These are phyloP conservation scores for Mionectes macconnelli DNA, from an alignment of 2,113 vertebrate species.

Conservation along the genomic window DNA sequence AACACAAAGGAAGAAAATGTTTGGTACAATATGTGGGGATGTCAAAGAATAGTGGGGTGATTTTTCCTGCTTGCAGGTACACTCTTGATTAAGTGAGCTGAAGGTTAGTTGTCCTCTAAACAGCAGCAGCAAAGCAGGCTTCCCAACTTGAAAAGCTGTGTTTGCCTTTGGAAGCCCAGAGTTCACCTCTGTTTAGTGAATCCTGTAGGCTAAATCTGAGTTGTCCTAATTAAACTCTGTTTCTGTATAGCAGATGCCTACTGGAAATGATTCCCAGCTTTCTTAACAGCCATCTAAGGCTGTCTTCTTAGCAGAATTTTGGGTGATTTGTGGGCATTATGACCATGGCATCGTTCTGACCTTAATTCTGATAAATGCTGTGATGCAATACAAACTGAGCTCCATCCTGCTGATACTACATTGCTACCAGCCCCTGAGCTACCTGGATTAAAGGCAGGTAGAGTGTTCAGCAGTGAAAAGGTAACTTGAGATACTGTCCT, in stretches of 20 bases:
- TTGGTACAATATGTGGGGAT: neutral
- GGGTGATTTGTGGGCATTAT: neutral
- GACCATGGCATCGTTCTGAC: neutral
- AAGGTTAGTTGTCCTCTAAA: neutral
- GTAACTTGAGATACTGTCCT: neutral
- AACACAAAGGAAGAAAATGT: neutral
- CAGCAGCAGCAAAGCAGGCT: neutral
- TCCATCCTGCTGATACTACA: neutral
- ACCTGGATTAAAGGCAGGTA: neutral
- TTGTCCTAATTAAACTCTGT: neutral
- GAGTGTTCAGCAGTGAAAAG: neutral
- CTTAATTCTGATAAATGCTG: neutral
- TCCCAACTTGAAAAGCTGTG: neutral
- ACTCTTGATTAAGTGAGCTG: neutral
- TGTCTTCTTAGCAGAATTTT: neutral
- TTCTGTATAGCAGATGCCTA: neutral
- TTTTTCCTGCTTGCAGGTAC: neutral
- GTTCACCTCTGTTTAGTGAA: neutral
- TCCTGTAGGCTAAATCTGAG: neutral
- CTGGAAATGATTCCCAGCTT: neutral
- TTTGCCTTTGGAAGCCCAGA: neutral
- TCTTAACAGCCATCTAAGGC: neutral
- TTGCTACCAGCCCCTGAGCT: neutral
- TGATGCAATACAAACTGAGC: neutral
- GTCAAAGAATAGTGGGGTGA: neutral